A percentile compares a stretch with the other conserved stretches of the same genome.
phyloP scores from a whole-genome alignment of 2,113 vertebrate genomes.

The Athene cunicularia region DNA sequence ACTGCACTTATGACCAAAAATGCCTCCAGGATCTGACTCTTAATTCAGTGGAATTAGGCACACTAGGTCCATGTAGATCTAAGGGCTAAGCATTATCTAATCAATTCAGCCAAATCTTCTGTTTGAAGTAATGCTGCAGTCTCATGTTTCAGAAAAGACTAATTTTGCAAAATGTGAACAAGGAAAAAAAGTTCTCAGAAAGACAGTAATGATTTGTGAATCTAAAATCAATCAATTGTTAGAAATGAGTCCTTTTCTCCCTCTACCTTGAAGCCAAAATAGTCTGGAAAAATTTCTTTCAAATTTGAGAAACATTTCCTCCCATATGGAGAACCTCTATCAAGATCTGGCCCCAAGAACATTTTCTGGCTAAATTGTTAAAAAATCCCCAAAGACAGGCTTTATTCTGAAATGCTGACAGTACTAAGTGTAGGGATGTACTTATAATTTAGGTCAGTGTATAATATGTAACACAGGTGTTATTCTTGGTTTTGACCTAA shows the following conservation, averaged over 20 bases:
- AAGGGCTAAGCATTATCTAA: not conserved
- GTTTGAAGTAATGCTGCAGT: not conserved
- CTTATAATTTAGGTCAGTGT: slow-evolving; percentile 47
- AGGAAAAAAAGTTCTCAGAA: not conserved
- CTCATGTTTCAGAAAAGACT: not conserved
- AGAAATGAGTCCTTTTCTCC: not conserved
- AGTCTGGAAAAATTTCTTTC: slow-evolving; percentile 46
- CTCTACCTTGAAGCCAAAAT: not conserved
- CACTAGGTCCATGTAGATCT: not conserved
- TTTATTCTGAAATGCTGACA: slow-evolving; percentile 51
- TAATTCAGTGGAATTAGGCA: not conserved
- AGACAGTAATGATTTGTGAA: not conserved
- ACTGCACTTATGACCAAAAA: not conserved
- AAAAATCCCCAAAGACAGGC: slow-evolving; percentile 25
- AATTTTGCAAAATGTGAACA: not conserved
- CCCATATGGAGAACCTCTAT: slow-evolving; percentile 53
- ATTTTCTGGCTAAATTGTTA: slow-evolving; percentile 22
- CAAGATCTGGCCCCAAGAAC: slow-evolving; percentile 42
- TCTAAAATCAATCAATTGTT: not conserved
- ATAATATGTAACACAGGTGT: slow-evolving; percentile 58
- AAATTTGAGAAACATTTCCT: slow-evolving; percentile 59
- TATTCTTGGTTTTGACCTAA: slow-evolving; percentile 40
- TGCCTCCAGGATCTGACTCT: not conserved
- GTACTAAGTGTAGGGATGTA: slow-evolving; percentile 1
- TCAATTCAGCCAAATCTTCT: not conserved